Base-by-base conservation (phyloP, 2,888 invertebrate genomes). In the Dilophus febrilis region DNA sequence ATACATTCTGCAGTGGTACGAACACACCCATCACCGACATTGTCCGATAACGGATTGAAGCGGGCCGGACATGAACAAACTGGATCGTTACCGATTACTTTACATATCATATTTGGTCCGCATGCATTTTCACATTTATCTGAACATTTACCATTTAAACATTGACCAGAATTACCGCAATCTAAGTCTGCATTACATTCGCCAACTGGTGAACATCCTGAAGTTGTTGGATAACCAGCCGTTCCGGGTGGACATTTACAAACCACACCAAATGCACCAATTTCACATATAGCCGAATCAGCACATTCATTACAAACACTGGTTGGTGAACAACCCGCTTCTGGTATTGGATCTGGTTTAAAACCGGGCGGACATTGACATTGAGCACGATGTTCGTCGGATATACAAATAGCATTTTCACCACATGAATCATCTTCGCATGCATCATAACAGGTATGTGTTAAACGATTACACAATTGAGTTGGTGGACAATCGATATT, bases 311-410 rank as follows among this genome's bases (percentile, higher is more conserved):
- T 81, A 53, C 88, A 88, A 31, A 70, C 67, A 49, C 85, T 77
- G 12, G 77, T 65, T 44, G 72, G 67, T 38, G 70, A 68, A 54
- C 90, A 90, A 53, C 77, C 79, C 11, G 86, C 72, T 50, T 88
- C 88, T n/a, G 88, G 75, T 22, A 83, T 61, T 3, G 88, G 87
- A 56, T 86, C 81, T 2, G 83, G 73, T 49, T 69, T 72, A 54
- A 72, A 84, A 10, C 90, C 90, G 26, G 79, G 78, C 28, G 86
- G 87, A 55, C 91, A 91, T 54, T 85, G 83, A 50, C 91, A 91
- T 14, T 71, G 71, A 8, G 78, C 72, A 53, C 75, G 77, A 54
- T 90, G 86, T 51, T 83, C 78, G 59, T 87, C 85, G 5, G 83
- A 77, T 48, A 88, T 74, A 56, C 91, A 91, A 13, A 90, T 82